These are phyloP conservation scores for Mycetomoellerius zeteki DNA, from an alignment of 1,140 invertebrate genomes.

Conservation along the genomic window DNA sequence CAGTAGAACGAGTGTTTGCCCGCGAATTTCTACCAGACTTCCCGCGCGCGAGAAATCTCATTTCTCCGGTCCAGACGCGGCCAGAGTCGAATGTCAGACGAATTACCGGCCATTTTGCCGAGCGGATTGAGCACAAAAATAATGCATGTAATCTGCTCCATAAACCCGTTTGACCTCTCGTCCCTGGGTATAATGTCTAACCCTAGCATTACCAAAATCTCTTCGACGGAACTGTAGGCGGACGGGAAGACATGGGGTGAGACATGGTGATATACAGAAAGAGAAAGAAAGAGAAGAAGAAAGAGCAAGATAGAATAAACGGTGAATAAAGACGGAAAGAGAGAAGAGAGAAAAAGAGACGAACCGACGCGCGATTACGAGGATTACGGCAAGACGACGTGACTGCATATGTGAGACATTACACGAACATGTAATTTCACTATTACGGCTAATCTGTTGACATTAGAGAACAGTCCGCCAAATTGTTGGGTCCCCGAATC, in stretches of 20 bases:
- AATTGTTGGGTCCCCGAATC: slow-evolving; percentile 80
- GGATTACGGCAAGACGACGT: slow-evolving; percentile 79
- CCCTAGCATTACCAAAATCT: slow-evolving; percentile 83
- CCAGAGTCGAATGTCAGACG: slow-evolving; percentile 54
- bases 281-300: slow-evolving; percentile 34
- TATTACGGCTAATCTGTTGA: slow-evolving; percentile 87
- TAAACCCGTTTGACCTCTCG: slow-evolving; percentile 82
- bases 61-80: slow-evolving; percentile 21
- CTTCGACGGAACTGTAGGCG: slow-evolving; percentile 51
- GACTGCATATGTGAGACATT: slow-evolving; percentile 78
- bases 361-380: slow-evolving; percentile 73
- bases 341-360: slow-evolving; percentile 1
- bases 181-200: slow-evolving; percentile 76
- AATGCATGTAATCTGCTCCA: slow-evolving; percentile 81
- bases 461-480: slow-evolving; percentile 83
- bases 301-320: not conserved
- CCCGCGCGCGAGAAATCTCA: slow-evolving; percentile 54
- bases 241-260: slow-evolving; percentile 38
- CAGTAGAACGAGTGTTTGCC: not conserved
- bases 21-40: slow-evolving; percentile 15
- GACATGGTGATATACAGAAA: slow-evolving; percentile 47
- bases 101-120: slow-evolving; percentile 75
- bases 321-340: slow-evolving; percentile 3
- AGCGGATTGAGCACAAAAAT: slow-evolving; percentile 75
- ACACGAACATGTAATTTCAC: slow-evolving; percentile 86